Evolutionary conservation across 2,113 vertebrate genomes (phyloP).

Genomic region (Perca schrenkii): DNA sequence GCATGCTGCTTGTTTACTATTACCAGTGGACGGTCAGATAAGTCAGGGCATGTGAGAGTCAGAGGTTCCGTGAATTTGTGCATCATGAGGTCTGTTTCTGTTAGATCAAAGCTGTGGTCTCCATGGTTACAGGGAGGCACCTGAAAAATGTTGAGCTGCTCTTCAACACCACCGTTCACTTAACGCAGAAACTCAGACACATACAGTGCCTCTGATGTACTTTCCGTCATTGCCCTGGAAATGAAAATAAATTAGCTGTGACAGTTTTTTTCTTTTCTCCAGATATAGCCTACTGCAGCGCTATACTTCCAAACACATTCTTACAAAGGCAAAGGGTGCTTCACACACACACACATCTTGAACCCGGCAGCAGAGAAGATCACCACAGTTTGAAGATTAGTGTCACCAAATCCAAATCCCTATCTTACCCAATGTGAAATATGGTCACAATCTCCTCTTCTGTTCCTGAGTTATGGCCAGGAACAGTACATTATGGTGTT

Average conservation of each 20-base stretch:
- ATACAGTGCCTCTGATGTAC: background rate
- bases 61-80: slow-evolving; percentile 4
- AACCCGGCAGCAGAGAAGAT: too few species aligned
- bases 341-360: too few species aligned
- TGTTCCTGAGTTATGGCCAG: too few species aligned
- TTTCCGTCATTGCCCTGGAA: background rate
- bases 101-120: slow-evolving; percentile 47
- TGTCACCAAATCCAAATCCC: too few species aligned
- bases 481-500: too few species aligned
- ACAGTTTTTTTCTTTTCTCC: too few species aligned
- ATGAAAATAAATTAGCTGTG: background rate
- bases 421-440: too few species aligned
- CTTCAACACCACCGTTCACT: background rate
- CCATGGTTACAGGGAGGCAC: slow-evolving; percentile 2
- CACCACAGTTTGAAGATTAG: too few species aligned
- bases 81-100: background rate
- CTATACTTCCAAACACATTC: too few species aligned
- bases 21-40: slow-evolving; percentile 1
- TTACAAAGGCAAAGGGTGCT: too few species aligned
- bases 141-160: slow-evolving; percentile 33
- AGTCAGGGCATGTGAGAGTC: background rate
- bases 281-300: too few species aligned
- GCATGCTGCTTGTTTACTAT: slow-evolving; percentile 10
- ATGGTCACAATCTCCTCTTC: too few species aligned
- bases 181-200: background rate